These are phyloP conservation scores for Phyllostomus hastatus DNA, from an alignment of 2,113 vertebrate species.

Conservation along the genomic window DNA sequence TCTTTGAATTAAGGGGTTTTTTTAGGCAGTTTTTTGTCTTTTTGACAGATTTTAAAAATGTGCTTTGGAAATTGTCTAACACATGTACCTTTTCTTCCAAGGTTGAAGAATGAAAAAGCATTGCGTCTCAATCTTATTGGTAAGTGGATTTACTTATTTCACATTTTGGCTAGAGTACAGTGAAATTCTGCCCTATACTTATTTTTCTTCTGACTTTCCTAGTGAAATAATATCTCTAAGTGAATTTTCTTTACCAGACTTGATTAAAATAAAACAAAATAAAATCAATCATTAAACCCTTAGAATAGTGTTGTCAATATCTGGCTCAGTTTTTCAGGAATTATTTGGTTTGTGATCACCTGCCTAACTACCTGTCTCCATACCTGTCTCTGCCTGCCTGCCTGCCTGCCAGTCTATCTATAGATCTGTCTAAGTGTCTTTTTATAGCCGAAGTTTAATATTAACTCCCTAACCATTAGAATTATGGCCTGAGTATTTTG, in stretches of 20 bases:
- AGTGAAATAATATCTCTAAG: background rate
- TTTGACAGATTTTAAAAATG: constrained; percentile 36
- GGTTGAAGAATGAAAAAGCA: constrained; percentile 91
- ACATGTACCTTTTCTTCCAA: constrained; percentile 69
- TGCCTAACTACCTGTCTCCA: background rate
- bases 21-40: background rate
- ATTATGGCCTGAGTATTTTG: background rate
- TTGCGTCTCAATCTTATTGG: constrained; percentile 88
- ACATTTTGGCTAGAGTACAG: background rate
- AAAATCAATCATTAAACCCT: background rate
- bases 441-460: background rate
- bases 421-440: background rate
- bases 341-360: background rate
- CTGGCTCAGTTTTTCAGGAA: background rate
- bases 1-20: background rate
- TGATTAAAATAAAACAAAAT: background rate
- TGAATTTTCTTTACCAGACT: background rate
- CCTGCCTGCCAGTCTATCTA: background rate
- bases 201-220: background rate
- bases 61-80: constrained; percentile 56
- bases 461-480: background rate
- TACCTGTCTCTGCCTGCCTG: background rate
- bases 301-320: background rate
- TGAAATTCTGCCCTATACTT: background rate
- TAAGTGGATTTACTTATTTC: constrained; percentile 76